Base-by-base conservation (phyloP, 2,113 vertebrate genomes). In the Rhineura floridana region DNA sequence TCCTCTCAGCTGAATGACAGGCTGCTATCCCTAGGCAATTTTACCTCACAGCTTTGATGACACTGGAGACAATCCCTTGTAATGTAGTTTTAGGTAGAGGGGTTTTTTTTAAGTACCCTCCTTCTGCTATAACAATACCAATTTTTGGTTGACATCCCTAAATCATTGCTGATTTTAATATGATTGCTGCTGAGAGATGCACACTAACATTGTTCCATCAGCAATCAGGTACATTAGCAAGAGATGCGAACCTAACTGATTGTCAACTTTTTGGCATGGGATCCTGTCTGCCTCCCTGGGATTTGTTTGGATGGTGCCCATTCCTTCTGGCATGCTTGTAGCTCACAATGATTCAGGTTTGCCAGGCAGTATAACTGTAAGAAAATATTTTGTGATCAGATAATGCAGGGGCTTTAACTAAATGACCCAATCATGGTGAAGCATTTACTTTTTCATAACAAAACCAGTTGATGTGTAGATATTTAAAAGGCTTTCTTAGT, bases 291-390 rank as follows among this genome's bases (percentile, higher is more conserved):
- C 88, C 91, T 94, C 63, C 67, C 73, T 15, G 75, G 90, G 91
- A 93, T 81, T 23, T 78, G 85, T 89, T 94, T 81, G 93, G 93
- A 93, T 81, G 89, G 94, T 39, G 62, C 87, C 93, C 87, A 44
- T 95, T 88, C 93, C 92, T 95, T 90, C 90, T 93, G 96, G 92
- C 95, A 92, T 92, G 91, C 91, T 95, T 95, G 90, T 86, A 91
- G 91, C 73, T 63, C 85, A 84, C 44, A 7, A 50, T 93, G 94
- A 95, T 96, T 96, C 93, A 93, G 93, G 96, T 91, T 88, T 95
- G 95, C 96, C 95, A 95, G 87, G 94, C 95, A 83, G 91, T 50
- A 23, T 90, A 93, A 96, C 94, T 94, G 91, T 70, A 85, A 96
- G 94, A 93, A 96, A 96, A 92, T 59, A 87, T 3, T 59, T 1